Percentiles rank a stretch among this genome's conserved stretches.
Conservation (phyloP, 1,140 invertebrate genomes). For the Platorchestia sp. region DNA sequence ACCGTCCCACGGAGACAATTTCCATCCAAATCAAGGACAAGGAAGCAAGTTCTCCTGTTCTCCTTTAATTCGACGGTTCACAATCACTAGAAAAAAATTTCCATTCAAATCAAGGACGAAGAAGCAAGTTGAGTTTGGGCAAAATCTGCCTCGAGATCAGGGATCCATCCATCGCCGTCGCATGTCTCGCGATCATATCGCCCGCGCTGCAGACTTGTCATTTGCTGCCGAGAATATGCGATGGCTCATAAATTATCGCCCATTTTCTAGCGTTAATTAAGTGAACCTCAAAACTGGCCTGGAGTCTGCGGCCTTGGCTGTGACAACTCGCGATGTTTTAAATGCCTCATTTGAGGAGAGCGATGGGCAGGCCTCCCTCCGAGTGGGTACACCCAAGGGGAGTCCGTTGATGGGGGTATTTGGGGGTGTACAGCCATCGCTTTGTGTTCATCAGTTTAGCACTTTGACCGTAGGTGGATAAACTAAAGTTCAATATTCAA, state of each 20-base stretch:
- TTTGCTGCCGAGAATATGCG: neutral
- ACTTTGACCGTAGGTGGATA: too few relatives aligned
- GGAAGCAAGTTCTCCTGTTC: neutral
- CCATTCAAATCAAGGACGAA: neutral
- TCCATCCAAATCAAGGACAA: neutral
- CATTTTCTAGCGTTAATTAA: neutral
- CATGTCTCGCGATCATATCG: neutral
- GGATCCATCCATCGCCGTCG: neutral
- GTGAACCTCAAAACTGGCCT: neutral
- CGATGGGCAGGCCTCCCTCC: too few relatives aligned
- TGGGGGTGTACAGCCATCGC: too few relatives aligned
- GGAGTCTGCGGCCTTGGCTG: neutral
- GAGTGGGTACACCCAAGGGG: too few relatives aligned
- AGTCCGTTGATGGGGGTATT: neutral
- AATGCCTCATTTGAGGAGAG: too few relatives aligned
- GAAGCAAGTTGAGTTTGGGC: neutral
- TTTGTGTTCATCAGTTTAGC: neutral
- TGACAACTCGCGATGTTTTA: neutral
- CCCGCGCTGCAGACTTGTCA: neutral
- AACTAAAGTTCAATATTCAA: too few relatives aligned
- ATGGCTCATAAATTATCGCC: neutral
- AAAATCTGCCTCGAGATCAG: neutral
- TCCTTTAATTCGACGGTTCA: neutral
- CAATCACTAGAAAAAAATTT: neutral
- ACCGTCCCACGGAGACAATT: neutral